Conservation (phyloP, 2,797 vertebrate species). For the Iguana delicatissima region DNA sequence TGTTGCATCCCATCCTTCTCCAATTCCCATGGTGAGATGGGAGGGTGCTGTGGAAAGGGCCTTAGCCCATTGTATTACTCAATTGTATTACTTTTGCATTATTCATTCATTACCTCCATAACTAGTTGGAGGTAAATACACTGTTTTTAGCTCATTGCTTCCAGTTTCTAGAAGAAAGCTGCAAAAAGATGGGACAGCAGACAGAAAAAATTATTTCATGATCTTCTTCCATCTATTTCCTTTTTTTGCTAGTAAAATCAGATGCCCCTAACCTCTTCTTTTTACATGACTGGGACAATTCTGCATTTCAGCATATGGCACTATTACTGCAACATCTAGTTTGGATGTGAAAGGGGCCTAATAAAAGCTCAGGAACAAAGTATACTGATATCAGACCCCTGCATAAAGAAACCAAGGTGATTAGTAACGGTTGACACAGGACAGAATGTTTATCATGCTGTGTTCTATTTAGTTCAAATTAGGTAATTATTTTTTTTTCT, state of each 20-base stretch:
- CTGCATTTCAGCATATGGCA: background rate
- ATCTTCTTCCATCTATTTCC: background rate
- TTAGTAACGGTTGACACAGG: background rate
- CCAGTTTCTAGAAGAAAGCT: background rate
- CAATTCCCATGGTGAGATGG: too few relatives aligned
- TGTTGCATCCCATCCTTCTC: too few relatives aligned
- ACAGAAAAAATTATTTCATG: background rate
- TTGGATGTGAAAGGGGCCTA: background rate
- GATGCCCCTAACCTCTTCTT: background rate
- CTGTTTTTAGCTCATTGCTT: too few relatives aligned
- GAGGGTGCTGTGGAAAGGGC: too few relatives aligned
- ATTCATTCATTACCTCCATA: too few relatives aligned
- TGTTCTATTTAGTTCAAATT: background rate
- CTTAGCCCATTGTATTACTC: too few relatives aligned
- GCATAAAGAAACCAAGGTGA: background rate
- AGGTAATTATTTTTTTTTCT: background rate
- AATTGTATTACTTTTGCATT: too few relatives aligned
- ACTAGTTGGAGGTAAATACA: too few relatives aligned
- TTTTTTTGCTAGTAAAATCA: background rate
- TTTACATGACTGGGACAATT: background rate
- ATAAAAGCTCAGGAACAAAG: background rate
- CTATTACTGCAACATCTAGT: background rate
- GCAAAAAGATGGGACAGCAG: background rate
- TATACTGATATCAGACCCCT: background rate
- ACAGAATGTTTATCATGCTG: background rate